Percentiles rank a stretch among this genome's conserved stretches.
Conservation (phyloP, 2,113 vertebrate genomes). For the Thunnus maccoyii region DNA sequence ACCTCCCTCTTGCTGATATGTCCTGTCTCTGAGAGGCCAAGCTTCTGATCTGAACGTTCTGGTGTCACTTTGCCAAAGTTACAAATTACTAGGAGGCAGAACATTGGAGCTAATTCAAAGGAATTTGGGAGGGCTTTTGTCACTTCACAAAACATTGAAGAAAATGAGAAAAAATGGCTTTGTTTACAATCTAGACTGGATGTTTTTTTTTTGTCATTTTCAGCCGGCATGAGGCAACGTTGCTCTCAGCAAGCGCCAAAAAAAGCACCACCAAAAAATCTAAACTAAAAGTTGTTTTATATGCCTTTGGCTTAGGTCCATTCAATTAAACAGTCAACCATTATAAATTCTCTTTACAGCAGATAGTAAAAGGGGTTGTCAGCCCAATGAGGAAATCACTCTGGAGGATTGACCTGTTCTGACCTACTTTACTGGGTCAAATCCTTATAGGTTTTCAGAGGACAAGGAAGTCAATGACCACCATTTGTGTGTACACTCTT, state of each 20-base stretch:
- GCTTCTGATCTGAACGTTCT: conserved; percentile 55
- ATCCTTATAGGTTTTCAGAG: conserved; percentile 15
- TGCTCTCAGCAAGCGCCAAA: background rate
- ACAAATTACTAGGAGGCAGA: conserved; percentile 66
- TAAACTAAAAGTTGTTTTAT: conserved; percentile 23
- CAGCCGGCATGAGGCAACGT: background rate
- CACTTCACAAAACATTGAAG: conserved; percentile 36
- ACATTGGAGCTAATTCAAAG: conserved; percentile 45
- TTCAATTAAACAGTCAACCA: conserved; percentile 23
- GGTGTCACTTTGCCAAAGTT: conserved; percentile 57
- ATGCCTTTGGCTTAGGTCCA: conserved; percentile 26
- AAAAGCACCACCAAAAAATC: background rate
- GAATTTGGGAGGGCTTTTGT: conserved; percentile 53
- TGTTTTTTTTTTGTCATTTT: conserved; percentile 7
- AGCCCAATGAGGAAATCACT: conserved; percentile 47
- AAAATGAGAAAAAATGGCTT: background rate
- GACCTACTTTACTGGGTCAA: conserved; percentile 36
- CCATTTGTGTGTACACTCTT: background rate
- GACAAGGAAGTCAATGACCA: conserved; percentile 1
- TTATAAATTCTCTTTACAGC: conserved; percentile 45
- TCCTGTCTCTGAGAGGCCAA: conserved; percentile 65
- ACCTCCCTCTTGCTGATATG: conserved; percentile 61
- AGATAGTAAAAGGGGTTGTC: conserved; percentile 54
- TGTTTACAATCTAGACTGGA: conserved; percentile 4
- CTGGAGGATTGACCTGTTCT: conserved; percentile 18